phyloP scores from a whole-genome alignment of 2,113 vertebrate genomes.

The Chaetodon trifascialis region DNA sequence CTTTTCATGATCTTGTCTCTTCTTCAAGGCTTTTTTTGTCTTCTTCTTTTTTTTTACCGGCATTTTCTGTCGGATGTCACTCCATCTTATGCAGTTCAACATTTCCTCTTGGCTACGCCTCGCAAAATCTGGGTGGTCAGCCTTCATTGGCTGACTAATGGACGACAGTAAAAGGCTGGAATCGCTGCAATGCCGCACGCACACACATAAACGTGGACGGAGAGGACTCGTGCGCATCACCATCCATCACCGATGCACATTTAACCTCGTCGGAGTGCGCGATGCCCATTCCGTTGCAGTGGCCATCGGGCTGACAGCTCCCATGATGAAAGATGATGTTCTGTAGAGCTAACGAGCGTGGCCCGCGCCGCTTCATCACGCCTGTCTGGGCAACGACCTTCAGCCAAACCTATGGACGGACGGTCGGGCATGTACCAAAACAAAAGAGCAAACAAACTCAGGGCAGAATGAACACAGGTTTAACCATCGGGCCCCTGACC shows the following conservation, averaged over 20 bases:
- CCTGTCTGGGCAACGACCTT: constrained; percentile 61
- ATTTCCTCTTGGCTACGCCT: constrained; percentile 58
- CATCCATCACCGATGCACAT: constrained; percentile 71
- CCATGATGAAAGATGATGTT: constrained; percentile 73
- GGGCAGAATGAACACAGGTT: neutral
- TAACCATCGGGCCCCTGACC: neutral
- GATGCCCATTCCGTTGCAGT: constrained; percentile 48
- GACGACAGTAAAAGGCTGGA: constrained; percentile 52
- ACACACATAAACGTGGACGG: constrained; percentile 40
- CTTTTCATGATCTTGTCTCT: constrained; percentile 38
- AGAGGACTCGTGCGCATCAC: constrained; percentile 42
- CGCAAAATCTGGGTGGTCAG: constrained; percentile 66
- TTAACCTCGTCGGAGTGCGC: constrained; percentile 66
- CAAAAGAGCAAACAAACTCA: constrained; percentile 41
- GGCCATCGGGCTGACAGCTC: constrained; percentile 68
- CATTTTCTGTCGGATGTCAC: constrained; percentile 34
- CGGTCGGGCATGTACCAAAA: neutral
- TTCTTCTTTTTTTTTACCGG: neutral
- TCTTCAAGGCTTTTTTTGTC: constrained; percentile 46
- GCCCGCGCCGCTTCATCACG: constrained; percentile 50
- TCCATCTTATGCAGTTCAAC: constrained; percentile 57
- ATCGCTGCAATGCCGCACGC: constrained; percentile 15
- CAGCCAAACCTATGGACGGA: constrained; percentile 45
- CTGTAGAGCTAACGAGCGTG: constrained; percentile 56
- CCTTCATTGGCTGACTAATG: constrained; percentile 80